Evolutionary conservation across 2,113 vertebrate species (phyloP).

Genomic region (Probosciger aterrimus): DNA sequence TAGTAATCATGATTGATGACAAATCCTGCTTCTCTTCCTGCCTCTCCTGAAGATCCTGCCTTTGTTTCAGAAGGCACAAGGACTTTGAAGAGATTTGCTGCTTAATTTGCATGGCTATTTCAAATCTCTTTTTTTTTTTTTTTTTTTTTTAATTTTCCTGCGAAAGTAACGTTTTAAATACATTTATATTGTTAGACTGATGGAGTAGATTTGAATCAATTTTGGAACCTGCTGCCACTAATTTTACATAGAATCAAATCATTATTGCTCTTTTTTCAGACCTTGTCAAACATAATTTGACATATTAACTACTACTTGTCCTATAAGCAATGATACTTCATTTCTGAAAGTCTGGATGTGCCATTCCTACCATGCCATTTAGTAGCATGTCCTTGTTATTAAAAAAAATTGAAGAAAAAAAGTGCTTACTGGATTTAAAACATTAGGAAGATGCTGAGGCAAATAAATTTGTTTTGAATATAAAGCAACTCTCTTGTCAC

Average conservation of each 20-base stretch:
- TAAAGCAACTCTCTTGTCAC: background rate
- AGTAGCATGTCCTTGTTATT: background rate
- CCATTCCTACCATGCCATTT: background rate
- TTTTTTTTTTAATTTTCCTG: accelerated
- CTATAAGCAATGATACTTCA: background rate
- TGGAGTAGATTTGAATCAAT: background rate
- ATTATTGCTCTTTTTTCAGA: background rate
- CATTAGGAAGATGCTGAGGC: background rate
- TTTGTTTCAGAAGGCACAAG: background rate
- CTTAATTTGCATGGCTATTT: background rate
- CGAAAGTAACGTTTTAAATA: background rate
- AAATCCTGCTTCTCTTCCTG: background rate
- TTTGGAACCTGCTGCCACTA: background rate
- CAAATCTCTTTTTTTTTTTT: accelerated
- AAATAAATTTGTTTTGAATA: background rate
- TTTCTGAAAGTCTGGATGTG: background rate
- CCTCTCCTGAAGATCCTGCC: background rate
- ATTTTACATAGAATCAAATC: background rate
- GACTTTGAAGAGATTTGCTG: background rate
- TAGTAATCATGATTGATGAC: background rate
- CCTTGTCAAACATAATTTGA: background rate
- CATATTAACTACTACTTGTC: background rate
- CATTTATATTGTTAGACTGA: background rate
- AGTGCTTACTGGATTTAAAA: background rate
- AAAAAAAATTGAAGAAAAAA: background rate